These are phyloP conservation scores for Drosophila suzukii DNA, from an alignment of 1,140 invertebrate genomes.

Conservation along the genomic window DNA sequence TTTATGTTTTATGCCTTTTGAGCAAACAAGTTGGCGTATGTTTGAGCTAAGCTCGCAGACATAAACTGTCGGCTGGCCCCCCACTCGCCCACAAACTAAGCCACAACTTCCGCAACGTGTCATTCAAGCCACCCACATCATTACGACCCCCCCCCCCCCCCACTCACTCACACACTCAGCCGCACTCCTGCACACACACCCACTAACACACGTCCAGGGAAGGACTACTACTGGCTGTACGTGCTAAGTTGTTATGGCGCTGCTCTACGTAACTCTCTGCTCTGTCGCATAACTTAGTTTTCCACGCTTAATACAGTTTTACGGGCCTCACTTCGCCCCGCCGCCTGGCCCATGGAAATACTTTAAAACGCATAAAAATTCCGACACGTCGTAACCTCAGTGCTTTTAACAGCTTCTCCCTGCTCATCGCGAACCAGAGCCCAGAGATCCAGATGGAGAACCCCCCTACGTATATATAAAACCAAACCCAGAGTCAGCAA, in stretches of 20 bases:
- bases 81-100: slow-evolving; percentile 64
- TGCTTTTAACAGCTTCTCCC: slow-evolving; percentile 66
- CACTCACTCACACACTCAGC: slow-evolving; percentile 5
- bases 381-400: slow-evolving; percentile 78
- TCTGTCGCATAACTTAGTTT: slow-evolving; percentile 77
- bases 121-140: slow-evolving; percentile 66
- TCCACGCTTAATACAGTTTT: slow-evolving; percentile 80
- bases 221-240: slow-evolving; percentile 39
- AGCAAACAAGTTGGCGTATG: slow-evolving; percentile 80
- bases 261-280: slow-evolving; percentile 69
- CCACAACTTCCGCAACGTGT: slow-evolving; percentile 78
- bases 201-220: slow-evolving; percentile 27
- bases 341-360: slow-evolving; percentile 57
- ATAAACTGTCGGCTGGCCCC: slow-evolving; percentile 67
- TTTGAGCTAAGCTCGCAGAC: slow-evolving; percentile 71
- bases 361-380: slow-evolving; percentile 83
- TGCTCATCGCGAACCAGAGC: slow-evolving; percentile 31
- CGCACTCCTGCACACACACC: neutral
- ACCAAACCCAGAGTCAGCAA: slow-evolving; percentile 61
- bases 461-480: neutral
- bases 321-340: slow-evolving; percentile 38
- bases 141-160: slow-evolving; percentile 17
- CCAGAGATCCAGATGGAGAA: neutral
- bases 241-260: slow-evolving; percentile 59
- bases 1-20: slow-evolving; percentile 80